phyloP scores from a whole-genome alignment of 2,888 invertebrate genomes.

The Cremastinae sp. region DNA sequence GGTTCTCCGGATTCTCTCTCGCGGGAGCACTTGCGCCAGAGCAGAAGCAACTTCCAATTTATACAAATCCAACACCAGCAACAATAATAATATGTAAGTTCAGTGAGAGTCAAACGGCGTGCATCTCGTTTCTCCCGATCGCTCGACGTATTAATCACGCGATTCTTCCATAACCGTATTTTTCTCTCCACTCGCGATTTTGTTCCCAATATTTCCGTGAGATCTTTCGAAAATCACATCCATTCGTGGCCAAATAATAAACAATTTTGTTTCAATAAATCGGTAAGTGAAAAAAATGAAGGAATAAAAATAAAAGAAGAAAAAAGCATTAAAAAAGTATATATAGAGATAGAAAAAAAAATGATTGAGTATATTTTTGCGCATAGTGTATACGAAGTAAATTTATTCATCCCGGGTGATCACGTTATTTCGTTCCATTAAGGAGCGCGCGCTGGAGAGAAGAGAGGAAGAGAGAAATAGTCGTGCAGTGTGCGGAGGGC shows the following conservation, averaged over 20 bases:
- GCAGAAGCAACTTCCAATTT: slow-evolving; percentile 8
- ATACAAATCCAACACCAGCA: slow-evolving; percentile 27
- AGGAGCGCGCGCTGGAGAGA: not conserved
- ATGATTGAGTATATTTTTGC: too few relatives aligned
- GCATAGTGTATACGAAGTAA: too few relatives aligned
- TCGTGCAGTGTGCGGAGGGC: not conserved
- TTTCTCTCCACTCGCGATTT: too few relatives aligned
- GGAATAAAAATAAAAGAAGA: too few relatives aligned
- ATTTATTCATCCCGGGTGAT: too few relatives aligned
- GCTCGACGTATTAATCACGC: slow-evolving; percentile 75
- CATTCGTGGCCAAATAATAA: slow-evolving; percentile 13
- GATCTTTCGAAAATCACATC: slow-evolving; percentile 28
- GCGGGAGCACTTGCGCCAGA: slow-evolving; percentile 48
- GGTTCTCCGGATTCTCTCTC: slow-evolving; percentile 44
- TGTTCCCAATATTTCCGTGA: too few relatives aligned
- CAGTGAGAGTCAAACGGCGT: slow-evolving; percentile 52
- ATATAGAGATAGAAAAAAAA: too few relatives aligned
- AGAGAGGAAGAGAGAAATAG: not conserved
- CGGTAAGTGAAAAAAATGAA: too few relatives aligned
- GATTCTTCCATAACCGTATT: slow-evolving; percentile 76
- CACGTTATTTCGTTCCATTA: too few relatives aligned
- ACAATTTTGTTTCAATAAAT: too few relatives aligned
- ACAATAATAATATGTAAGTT: slow-evolving; percentile 40
- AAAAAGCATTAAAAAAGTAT: too few relatives aligned
- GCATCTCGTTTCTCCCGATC: slow-evolving; percentile 52